These are phyloP conservation scores for Buathra laborator DNA, from an alignment of 2,888 invertebrate species.

Conservation along the genomic window DNA sequence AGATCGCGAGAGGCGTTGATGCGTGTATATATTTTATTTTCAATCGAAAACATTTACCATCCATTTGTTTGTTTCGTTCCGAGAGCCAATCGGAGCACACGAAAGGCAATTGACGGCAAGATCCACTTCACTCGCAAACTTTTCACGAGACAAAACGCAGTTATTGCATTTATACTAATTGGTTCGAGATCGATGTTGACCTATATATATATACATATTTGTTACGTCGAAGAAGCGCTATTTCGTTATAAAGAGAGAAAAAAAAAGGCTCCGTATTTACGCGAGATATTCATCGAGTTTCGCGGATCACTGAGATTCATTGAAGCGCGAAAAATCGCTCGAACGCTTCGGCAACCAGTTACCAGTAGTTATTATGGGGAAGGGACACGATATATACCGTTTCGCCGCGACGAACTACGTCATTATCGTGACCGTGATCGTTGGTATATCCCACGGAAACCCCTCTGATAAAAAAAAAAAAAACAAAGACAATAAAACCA, in stretches of 20 bases:
- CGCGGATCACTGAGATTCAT: constrained; percentile 36
- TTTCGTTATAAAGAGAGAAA: constrained; percentile 28
- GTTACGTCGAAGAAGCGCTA: constrained; percentile 4
- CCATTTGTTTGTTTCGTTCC: not conserved
- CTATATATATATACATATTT: not conserved
- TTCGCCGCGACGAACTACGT: constrained; percentile 35
- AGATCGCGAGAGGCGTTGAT: too few relatives aligned
- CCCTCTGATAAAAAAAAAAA: constrained; percentile 3
- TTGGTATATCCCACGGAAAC: constrained; percentile 6
- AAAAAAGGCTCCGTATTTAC: not conserved
- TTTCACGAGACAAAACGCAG: not conserved
- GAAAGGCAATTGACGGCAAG: not conserved
- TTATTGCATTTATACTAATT: constrained; percentile 1
- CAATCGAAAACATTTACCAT: too few relatives aligned
- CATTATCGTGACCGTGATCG: constrained; percentile 41
- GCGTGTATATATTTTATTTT: too few relatives aligned
- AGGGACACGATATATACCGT: constrained; percentile 34
- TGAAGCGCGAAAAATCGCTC: constrained; percentile 40
- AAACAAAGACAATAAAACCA: not conserved
- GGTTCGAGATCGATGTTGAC: constrained; percentile 6
- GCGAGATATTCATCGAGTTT: constrained; percentile 37
- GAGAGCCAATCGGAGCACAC: not conserved
- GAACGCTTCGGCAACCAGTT: constrained; percentile 34
- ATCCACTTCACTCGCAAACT: not conserved
- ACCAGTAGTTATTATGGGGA: constrained; percentile 11